These are phyloP conservation scores for Muntiacus muntjak DNA, from an alignment of 2,113 vertebrate genomes.

Conservation along the genomic window DNA sequence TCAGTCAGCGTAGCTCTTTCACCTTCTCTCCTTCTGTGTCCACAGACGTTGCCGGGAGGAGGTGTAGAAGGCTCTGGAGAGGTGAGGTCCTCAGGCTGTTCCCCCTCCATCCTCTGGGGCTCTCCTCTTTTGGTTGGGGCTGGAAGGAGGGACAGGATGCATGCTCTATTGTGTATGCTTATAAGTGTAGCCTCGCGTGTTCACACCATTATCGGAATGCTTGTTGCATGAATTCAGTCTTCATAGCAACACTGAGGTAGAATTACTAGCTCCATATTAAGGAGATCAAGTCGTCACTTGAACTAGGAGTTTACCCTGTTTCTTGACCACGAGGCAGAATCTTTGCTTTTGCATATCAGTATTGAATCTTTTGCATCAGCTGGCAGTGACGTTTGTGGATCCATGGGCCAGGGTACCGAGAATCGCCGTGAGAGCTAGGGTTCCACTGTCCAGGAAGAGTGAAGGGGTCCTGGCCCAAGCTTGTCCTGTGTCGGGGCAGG, in stretches of 20 bases:
- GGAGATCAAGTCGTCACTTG: background rate
- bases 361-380: background rate
- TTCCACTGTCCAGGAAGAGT: background rate
- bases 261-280: background rate
- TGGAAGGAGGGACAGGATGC: background rate
- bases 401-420: background rate
- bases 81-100: fast-evolving
- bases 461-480: background rate
- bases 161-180: background rate
- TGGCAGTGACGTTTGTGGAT: background rate
- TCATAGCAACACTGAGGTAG: background rate
- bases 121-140: background rate
- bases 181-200: background rate
- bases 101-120: background rate
- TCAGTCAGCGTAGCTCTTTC: background rate
- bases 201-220: background rate
- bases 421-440: background rate
- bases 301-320: background rate
- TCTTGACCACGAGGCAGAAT: background rate
- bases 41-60: background rate
- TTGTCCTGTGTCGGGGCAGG: background rate
- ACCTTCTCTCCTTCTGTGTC: background rate
- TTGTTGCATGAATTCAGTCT: background rate
- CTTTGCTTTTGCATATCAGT: background rate
- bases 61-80: background rate